Evolutionary conservation across 2,888 invertebrate genomes (phyloP).

Genomic region (Apamea epomidion): DNA sequence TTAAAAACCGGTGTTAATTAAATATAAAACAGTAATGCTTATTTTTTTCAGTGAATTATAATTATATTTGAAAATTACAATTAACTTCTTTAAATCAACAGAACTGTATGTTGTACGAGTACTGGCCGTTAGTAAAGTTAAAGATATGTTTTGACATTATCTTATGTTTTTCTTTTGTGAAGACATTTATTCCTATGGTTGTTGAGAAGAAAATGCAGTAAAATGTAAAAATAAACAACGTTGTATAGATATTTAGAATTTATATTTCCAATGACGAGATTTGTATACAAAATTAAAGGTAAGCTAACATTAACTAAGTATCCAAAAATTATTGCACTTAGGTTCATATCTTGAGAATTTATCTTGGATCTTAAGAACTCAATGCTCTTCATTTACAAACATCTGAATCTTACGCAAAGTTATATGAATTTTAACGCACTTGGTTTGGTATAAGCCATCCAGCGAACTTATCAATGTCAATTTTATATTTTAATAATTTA

Average conservation of each 20-base stretch:
- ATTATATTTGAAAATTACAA: neutral
- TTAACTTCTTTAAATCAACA: neutral
- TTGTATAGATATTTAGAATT: conserved; percentile 17
- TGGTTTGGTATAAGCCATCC: neutral
- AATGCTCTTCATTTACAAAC: neutral
- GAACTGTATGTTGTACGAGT: neutral
- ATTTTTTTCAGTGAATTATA: neutral
- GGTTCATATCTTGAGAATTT: neutral
- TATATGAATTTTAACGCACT: neutral
- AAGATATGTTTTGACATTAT: neutral
- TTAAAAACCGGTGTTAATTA: neutral
- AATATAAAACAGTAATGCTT: neutral
- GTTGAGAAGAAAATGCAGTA: conserved; percentile 38
- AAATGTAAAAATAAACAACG: conserved; percentile 56
- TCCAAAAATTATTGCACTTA: neutral
- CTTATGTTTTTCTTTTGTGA: conserved; percentile 13
- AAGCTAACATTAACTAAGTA: neutral
- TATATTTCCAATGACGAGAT: conserved; percentile 37
- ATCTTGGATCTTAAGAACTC: neutral
- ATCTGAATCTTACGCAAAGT: neutral
- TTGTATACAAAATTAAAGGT: conserved; percentile 23
- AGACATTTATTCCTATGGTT: conserved; percentile 9
- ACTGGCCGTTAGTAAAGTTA: conserved; percentile 36
- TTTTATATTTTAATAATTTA: neutral
- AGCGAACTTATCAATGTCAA: neutral